These are phyloP conservation scores for Epinephelus fuscoguttatus DNA, from an alignment of 2,113 vertebrate species.

Conservation along the genomic window DNA sequence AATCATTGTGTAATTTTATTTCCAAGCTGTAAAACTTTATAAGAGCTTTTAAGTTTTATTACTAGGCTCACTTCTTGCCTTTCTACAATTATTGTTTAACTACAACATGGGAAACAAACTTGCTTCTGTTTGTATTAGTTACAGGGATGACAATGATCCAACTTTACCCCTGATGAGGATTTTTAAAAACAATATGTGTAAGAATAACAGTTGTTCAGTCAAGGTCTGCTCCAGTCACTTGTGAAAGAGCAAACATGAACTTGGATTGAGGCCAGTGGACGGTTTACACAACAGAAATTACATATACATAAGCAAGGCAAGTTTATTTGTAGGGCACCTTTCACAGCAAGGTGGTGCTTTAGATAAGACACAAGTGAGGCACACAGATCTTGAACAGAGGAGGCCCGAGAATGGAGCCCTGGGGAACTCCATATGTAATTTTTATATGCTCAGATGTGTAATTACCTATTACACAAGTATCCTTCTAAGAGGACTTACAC, in stretches of 20 bases:
- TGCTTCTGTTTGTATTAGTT: constrained; percentile 6
- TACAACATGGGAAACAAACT: constrained; percentile 8
- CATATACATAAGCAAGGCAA: neutral
- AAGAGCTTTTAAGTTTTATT: neutral
- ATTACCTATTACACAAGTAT: neutral
- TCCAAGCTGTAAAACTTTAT: neutral
- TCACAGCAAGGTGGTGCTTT: neutral
- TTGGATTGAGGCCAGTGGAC: neutral
- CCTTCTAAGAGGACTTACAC: neutral
- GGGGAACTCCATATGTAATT: neutral
- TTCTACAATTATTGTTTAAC: neutral
- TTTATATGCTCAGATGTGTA: neutral
- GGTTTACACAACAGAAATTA: neutral
- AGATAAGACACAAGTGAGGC: neutral
- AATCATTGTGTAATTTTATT: constrained; percentile 3
- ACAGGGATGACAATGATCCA: neutral
- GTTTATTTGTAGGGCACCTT: neutral
- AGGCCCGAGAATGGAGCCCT: neutral
- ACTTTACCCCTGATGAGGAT: neutral
- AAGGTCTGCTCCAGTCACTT: constrained; percentile 14
- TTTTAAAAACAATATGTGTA: neutral
- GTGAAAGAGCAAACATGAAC: constrained; percentile 1
- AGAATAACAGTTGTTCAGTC: constrained; percentile 13
- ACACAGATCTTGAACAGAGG: too few species aligned
- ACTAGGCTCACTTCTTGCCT: neutral